phyloP scores from a whole-genome alignment of 2,888 invertebrate genomes.

The Azorinus chamasolen region DNA sequence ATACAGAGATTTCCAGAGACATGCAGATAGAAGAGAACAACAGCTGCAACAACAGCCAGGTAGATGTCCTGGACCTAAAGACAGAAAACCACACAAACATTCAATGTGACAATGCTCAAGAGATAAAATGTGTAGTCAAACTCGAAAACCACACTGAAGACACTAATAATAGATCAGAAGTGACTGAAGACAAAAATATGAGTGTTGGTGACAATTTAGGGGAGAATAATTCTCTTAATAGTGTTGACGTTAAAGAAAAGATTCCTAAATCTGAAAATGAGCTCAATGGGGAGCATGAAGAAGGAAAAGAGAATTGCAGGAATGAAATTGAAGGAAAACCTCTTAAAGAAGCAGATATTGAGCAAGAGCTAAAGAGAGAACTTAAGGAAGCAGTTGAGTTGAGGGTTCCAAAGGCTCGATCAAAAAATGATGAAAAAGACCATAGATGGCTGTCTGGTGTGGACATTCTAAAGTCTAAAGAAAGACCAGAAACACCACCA shows the following conservation, averaged over 20 bases:
- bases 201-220: neutral
- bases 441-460: constrained; percentile 40
- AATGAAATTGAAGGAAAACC: constrained; percentile 3
- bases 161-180: neutral
- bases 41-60: constrained; percentile 8
- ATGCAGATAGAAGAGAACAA: constrained; percentile 33
- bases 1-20: constrained; percentile 26
- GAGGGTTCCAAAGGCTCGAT: constrained; percentile 33
- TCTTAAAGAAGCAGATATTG: constrained; percentile 44
- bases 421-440: constrained; percentile 32
- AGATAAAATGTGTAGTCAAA: neutral
- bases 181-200: neutral
- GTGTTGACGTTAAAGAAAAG: constrained; percentile 21
- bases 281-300: constrained; percentile 5
- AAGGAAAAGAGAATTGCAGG: constrained; percentile 24
- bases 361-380: constrained; percentile 49
- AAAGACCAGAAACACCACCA: constrained; percentile 70
- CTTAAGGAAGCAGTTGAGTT: constrained; percentile 54
- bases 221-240: constrained; percentile 3
- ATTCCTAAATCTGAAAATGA: constrained; percentile 11
- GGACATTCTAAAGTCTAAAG: constrained; percentile 21
- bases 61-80: neutral
- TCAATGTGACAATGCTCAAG: neutral
- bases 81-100: neutral
- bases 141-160: neutral